Percentiles rank a stretch among this genome's conserved stretches.
These are phyloP conservation scores for Misgurnus mizolepis DNA, from an alignment of 2,113 vertebrate genomes.

Conservation along the genomic window DNA sequence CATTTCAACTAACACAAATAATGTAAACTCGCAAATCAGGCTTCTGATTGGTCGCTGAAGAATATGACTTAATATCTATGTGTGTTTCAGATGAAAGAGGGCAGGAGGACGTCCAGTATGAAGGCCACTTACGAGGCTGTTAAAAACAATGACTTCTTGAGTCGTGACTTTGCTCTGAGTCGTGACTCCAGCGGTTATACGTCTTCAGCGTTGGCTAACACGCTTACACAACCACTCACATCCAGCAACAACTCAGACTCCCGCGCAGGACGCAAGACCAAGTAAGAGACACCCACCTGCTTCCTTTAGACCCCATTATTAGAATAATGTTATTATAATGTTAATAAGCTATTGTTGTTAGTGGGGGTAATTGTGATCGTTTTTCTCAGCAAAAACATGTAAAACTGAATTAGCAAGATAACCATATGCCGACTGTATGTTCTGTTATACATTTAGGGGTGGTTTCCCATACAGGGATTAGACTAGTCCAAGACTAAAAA, in stretches of 20 bases:
- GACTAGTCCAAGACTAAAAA: too few relatives aligned
- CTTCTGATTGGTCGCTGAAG: neutral
- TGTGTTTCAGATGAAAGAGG: slow-evolving; percentile 93
- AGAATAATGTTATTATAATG: too few relatives aligned
- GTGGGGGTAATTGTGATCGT: too few relatives aligned
- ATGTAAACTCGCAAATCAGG: too few relatives aligned
- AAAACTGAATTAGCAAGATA: too few relatives aligned
- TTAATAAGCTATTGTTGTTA: too few relatives aligned
- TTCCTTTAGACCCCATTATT: neutral
- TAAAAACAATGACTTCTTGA: slow-evolving; percentile 97
- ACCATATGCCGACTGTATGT: too few relatives aligned
- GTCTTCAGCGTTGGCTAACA: slow-evolving; percentile 91
- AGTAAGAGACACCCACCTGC: slow-evolving; percentile 73
- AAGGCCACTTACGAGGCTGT: slow-evolving; percentile 99
- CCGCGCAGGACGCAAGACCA: slow-evolving; percentile 89
- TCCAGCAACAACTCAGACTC: slow-evolving; percentile 86
- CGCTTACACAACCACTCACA: slow-evolving; percentile 89
- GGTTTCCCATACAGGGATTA: too few relatives aligned
- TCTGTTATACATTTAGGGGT: too few relatives aligned
- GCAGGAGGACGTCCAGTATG: slow-evolving; percentile 92
- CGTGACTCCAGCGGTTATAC: slow-evolving; percentile 84
- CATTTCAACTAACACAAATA: too few relatives aligned
- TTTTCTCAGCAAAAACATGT: too few relatives aligned
- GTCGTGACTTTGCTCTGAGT: slow-evolving; percentile 88
- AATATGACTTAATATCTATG: neutral